Evolutionary conservation across 2,113 vertebrate genomes (phyloP), one percentile per base, ranked within the genome.

Genomic region (Neogale vison): DNA sequence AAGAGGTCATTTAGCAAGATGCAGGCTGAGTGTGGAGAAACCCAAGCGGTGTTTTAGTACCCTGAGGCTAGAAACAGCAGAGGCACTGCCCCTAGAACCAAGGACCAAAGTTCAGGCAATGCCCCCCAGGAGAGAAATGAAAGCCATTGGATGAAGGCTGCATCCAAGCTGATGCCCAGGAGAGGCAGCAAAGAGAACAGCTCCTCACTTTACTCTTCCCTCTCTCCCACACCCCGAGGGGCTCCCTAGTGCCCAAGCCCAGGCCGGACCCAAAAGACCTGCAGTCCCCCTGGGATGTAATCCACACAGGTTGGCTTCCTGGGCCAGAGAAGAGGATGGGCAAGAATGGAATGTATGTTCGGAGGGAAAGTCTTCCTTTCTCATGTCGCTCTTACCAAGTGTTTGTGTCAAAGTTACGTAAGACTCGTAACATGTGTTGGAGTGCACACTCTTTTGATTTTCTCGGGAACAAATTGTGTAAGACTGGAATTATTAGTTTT

Each of bases 401-500:
- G 34, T 86, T 63, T 50, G 17, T 17, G 6, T 80, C 23, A 26
- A 84, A 57, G 72, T 93, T 65, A 72, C 6, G 5, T 83, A 59
- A 79, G 63, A 15, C 6, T 12, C 5, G 65, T 9, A 31, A 59
- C 59, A 61, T 1, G 15, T 42, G 24, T 1, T 57, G 24, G 0
- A 21, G 7, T 11, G 0, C 1, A 36, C 1, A 3, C 52, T 52
- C 9, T 34, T 61, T 39, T 12, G 34, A n/a, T 67, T 74, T 93
- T 89, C 72, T 89, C 72, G 39, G 93, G 52, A 96, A 96, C 23
- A 24, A 17, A 59, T 92, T 93, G 52, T 10, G 34, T 26, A 96
- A 97, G 24, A 55, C 0, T 47, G 55, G 61, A 77, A 93, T 50
- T 0, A 42, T n/a, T 15, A 0, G 2, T 29, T 79, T 63, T 34